Conservation (phyloP, 1,140 invertebrate genomes). For the Nixonia krombeini region DNA sequence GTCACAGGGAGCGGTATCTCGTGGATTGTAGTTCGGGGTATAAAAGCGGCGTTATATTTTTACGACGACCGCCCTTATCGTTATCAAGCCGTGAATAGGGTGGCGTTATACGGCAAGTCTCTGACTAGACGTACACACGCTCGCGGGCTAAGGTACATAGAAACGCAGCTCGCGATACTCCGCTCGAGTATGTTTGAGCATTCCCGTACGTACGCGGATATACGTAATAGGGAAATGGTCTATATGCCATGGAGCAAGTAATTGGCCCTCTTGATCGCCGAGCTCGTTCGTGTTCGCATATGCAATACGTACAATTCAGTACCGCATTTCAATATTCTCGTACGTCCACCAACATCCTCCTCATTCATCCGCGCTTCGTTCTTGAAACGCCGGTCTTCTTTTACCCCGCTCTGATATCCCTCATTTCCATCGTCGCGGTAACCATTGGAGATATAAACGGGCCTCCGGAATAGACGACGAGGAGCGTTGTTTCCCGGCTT, state of each 20-base stretch:
- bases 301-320: conserved; percentile 44
- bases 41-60: conserved; percentile 36
- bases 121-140: conserved; percentile 42
- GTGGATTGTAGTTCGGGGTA: no score
- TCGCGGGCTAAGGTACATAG: conserved; percentile 46
- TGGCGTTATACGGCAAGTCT: conserved; percentile 37
- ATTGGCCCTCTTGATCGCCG: conserved; percentile 68
- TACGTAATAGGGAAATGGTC: conserved; percentile 58
- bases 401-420: no score
- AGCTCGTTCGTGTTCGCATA: conserved; percentile 47
- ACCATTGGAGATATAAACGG: no score
- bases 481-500: no score
- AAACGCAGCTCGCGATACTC: conserved; percentile 32
- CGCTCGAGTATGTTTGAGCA: conserved; percentile 56
- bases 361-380: conserved; percentile 39
- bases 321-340: conserved; percentile 55
- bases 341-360: conserved; percentile 31
- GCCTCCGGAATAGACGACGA: no score
- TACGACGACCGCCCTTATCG: conserved; percentile 32
- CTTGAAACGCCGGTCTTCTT: conserved; percentile 23
- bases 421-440: no score
- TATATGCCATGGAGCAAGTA: conserved; percentile 53
- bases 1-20: no score
- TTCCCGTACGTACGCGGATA: conserved; percentile 48
- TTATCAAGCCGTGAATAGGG: conserved; percentile 22